Evolutionary conservation across 2,797 vertebrate species (phyloP), one percentile per base, ranked within the genome.

Genomic region (Sebastiscus albofasciatus): DNA sequence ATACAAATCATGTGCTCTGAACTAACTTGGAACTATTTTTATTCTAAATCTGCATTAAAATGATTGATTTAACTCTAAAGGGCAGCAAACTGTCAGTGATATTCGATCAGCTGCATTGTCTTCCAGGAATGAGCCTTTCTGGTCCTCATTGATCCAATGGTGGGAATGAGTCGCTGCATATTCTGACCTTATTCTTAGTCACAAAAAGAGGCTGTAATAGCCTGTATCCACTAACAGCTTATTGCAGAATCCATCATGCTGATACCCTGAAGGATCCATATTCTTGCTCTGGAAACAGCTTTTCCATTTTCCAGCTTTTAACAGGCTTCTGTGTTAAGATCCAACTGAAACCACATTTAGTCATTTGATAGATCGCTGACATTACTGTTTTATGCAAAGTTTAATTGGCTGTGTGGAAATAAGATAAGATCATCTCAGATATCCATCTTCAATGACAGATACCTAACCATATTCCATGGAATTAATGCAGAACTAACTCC

Each of bases 131-230:
- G 20, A 80, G 46, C 4, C 56, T 39, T 13, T 49, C 49, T 75
- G 65, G 3, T 74, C 39, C 1, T 79, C 49, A 83, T 87, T 87
- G 84, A 93, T 89, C 85, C 39, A 27, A 12, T 75, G 72, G 60
- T 77, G 62, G 27, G 54, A n/a, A 76, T 75, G 73, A 88, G 55
- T 83, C 12, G 4, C 70, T 70, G 34, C 22, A 29, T 78, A 49
- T 67, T 59, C 75, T 81, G 59, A 83, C 55, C 66, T 70, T 77
- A 55, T 80, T 80, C 34, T 71, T 64, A 60, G 72, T 79, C 79
- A 62, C 13, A 77, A 75, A 69, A 82, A 13, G 46, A 69, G 55
- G 14, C 71, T 68, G 11, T 64, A 77, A 72, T 42, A 54, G 66
- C 54, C 34, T 39, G 39, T 56, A n/a, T 77, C 46, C 24, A 49